Evolutionary conservation across 2,797 vertebrate genomes (phyloP).

Genomic region (Hoplostethus atlanticus): DNA sequence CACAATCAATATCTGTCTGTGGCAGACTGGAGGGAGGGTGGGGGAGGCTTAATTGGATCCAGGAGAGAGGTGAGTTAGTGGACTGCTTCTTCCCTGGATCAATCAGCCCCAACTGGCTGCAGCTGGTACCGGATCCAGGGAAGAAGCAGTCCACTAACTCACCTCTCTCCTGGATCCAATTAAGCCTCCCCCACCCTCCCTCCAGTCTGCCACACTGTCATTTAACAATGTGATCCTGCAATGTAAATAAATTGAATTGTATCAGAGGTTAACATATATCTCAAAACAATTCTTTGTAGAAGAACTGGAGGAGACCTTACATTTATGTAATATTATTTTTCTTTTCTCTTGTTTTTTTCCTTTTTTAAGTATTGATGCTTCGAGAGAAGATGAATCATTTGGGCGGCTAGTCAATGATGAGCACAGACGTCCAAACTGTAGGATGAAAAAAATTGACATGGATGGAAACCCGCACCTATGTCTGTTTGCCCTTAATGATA

Average conservation of each 20-base stretch:
- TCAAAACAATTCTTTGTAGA: not conserved
- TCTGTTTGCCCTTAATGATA: constrained; percentile 45
- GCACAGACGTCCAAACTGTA: constrained; percentile 49
- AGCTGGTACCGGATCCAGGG: no score
- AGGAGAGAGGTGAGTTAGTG: no score
- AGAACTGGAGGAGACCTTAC: not conserved
- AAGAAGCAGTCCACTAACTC: no score
- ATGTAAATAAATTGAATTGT: not conserved
- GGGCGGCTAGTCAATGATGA: constrained; percentile 51
- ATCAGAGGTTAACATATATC: not conserved
- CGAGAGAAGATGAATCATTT: constrained; percentile 49
- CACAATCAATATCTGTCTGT: not conserved
- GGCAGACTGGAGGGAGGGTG: no score
- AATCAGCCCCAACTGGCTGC: no score
- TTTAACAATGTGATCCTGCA: constrained; percentile 10
- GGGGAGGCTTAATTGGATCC: no score
- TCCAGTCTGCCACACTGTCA: no score
- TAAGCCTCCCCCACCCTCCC: no score
- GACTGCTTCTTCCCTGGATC: no score
- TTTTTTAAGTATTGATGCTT: constrained; percentile 52
- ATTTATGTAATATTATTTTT: constrained; percentile 7
- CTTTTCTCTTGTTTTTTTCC: not conserved
- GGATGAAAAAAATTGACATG: constrained; percentile 42
- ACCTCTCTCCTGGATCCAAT: no score
- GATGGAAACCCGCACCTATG: constrained; percentile 50